Base-by-base conservation (phyloP, 92 coral and sea anemone species). In the Epizoanthus stellaris region DNA sequence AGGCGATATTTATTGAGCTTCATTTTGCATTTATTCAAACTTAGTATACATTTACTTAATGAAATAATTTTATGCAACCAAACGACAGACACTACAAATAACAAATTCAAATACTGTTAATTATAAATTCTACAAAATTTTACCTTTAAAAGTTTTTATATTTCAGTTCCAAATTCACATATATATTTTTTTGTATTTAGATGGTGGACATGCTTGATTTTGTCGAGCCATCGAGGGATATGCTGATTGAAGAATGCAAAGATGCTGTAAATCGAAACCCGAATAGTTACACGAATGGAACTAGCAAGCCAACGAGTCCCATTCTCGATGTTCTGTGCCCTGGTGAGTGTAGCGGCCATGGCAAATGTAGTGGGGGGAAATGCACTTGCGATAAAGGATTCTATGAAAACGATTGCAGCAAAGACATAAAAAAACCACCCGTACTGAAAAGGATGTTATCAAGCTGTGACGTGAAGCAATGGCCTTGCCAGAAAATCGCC, bases 341-440 rank as follows among this genome's bases (percentile, higher is more conserved):
- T 13, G 74, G 53, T 1, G 3, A 69, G 20, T 68, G 73, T n/a
- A 68, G 47, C 53, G 52, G 47, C 6, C 47, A 68, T 1, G 52
- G 52, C 3, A 68, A 42, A 6, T 68, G 52, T 4, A 13, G 10
- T 19, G 16, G 30, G 0, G 52, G 23, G 1, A 68, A 68, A 39
- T 69, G 74, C 21, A 34, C 74, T 0, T 69, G 74, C 3, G 52
- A 69, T 19, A 16, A 14, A 13, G 74, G 74, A 10, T 69, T 69
- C 52, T 69, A 39, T n/a, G 74, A 69, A 20, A 42, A 69, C 3
- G 74, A 69, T 10, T 69, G 74, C 20, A 69, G 74, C 13, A 69
- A 69, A 49, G 74, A 69, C 6, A 69, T 67, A 67, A 4, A 49
- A 25, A 64, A 64, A 6, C 13, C 38, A 49, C 54, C 54, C 12